Evolutionary conservation across 35 echinoderm and acorn worm species (phyloP).

Genomic region (Anneissia japonica): DNA sequence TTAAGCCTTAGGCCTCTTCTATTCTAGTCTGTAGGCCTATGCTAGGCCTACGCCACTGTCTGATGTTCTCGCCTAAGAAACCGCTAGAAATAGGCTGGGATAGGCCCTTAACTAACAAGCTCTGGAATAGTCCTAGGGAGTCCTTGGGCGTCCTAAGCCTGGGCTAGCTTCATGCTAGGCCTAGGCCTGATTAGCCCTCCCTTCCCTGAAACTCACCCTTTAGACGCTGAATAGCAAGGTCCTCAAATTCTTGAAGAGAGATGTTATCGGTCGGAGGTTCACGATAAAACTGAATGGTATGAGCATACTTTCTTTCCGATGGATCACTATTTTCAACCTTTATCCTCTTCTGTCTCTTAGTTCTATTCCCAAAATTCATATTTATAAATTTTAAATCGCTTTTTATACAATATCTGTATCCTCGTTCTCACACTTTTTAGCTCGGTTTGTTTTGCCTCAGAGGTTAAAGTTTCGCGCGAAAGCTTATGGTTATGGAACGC

Average conservation of each 20-base stretch:
- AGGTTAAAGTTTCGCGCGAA: background rate
- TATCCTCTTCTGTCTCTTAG: slow-evolving; percentile 1
- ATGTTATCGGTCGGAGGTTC: slow-evolving; percentile 87
- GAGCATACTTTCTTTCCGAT: slow-evolving; percentile 20
- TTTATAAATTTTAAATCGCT: too few species aligned
- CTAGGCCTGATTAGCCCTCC: background rate
- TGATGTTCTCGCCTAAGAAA: too few species aligned
- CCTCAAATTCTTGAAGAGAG: slow-evolving; percentile 83
- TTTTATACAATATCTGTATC: too few species aligned
- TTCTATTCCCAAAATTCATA: background rate
- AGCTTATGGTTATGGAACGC: too few species aligned
- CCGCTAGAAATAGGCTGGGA: too few species aligned
- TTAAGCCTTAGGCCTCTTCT: too few species aligned
- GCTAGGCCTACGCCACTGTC: too few species aligned
- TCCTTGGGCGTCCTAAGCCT: background rate
- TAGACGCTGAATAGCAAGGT: slow-evolving; percentile 75
- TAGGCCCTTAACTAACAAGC: too few species aligned
- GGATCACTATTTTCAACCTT: slow-evolving; percentile 12
- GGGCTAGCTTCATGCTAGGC: background rate
- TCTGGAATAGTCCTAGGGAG: too few species aligned
- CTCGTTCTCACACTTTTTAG: too few species aligned
- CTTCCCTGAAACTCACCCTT: slow-evolving; percentile 74
- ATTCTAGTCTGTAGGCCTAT: too few species aligned
- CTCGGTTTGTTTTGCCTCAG: too few species aligned
- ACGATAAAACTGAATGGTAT: slow-evolving; percentile 75